phyloP scores from a whole-genome alignment of 2,888 invertebrate genomes.

The Ctenicera cuprea region DNA sequence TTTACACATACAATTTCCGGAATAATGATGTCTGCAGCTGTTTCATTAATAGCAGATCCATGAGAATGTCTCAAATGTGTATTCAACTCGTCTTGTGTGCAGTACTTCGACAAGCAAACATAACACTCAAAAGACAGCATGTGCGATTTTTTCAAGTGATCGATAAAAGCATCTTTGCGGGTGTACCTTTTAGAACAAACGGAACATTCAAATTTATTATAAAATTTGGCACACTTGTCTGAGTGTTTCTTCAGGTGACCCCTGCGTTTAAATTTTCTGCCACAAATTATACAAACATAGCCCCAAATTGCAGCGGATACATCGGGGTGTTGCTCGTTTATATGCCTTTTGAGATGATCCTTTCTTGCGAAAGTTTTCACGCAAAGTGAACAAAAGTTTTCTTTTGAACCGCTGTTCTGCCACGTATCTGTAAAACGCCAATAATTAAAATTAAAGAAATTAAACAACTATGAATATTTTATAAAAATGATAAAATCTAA shows the following conservation, averaged over 20 bases:
- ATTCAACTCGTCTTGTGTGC: background rate
- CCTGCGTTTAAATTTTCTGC: slow-evolving; percentile 50
- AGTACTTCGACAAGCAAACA: background rate
- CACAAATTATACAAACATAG: too few relatives aligned
- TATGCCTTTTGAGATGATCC: too few relatives aligned
- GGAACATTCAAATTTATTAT: slow-evolving; percentile 5
- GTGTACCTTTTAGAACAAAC: slow-evolving; percentile 6
- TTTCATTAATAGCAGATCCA: background rate
- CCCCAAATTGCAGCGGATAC: background rate
- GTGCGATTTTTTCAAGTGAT: too few relatives aligned
- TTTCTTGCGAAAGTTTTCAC: slow-evolving; percentile 26
- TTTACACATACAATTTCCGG: too few relatives aligned
- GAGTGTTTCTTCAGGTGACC: slow-evolving; percentile 38
- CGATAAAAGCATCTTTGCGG: slow-evolving; percentile 11
- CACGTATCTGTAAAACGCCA: background rate
- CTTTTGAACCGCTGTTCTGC: background rate
- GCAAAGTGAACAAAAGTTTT: slow-evolving; percentile 10
- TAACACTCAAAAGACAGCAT: background rate
- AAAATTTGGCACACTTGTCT: background rate
- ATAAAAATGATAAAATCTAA: too few relatives aligned
- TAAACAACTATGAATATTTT: too few relatives aligned
- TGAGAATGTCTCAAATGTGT: background rate
- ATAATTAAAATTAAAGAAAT: too few relatives aligned
- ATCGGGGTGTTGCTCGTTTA: slow-evolving; percentile 23
- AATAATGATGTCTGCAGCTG: too few relatives aligned